Conservation (phyloP, 2,888 invertebrate species). For the Trypoxylon attenuatum region DNA sequence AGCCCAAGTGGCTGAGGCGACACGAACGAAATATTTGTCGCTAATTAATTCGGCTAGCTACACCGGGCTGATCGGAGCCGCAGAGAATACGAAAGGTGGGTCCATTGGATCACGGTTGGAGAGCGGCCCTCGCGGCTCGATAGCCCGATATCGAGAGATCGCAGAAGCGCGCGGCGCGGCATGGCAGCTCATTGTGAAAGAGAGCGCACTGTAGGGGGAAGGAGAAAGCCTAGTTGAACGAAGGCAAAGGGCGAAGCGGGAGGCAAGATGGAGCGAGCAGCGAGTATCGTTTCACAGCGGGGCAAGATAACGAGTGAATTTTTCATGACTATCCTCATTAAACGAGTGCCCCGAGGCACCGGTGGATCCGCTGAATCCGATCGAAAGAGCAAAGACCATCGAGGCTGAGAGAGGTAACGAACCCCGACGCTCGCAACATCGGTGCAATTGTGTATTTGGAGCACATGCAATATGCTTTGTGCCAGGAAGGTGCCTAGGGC, state of each 20-base stretch:
- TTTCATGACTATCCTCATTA: slow-evolving; percentile 40
- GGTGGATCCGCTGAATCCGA: slow-evolving; percentile 37
- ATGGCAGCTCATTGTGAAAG: not conserved
- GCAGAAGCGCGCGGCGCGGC: not conserved
- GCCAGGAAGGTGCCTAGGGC: slow-evolving; percentile 39
- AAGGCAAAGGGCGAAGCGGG: too few relatives aligned
- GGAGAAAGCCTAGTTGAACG: too few relatives aligned
- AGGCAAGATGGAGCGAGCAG: too few relatives aligned
- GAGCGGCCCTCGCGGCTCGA: not conserved
- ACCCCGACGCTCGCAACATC: slow-evolving; percentile 15
- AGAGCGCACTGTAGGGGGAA: not conserved
- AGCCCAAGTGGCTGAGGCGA: slow-evolving; percentile 5
- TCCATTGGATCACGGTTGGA: not conserved
- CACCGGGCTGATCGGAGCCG: not conserved
- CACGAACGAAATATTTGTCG: slow-evolving; percentile 5
- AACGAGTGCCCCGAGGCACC: slow-evolving; percentile 28
- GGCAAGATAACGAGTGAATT: slow-evolving; percentile 42
- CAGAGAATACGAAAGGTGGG: not conserved
- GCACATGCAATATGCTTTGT: slow-evolving; percentile 61
- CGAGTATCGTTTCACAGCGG: not conserved
- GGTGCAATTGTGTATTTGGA: slow-evolving; percentile 36
- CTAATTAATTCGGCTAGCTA: slow-evolving; percentile 22
- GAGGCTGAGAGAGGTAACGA: slow-evolving; percentile 43
- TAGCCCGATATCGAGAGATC: not conserved
- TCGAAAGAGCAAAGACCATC: slow-evolving; percentile 47